Conservation (phyloP, 2,797 vertebrate species). For the Monodelphis domestica region DNA sequence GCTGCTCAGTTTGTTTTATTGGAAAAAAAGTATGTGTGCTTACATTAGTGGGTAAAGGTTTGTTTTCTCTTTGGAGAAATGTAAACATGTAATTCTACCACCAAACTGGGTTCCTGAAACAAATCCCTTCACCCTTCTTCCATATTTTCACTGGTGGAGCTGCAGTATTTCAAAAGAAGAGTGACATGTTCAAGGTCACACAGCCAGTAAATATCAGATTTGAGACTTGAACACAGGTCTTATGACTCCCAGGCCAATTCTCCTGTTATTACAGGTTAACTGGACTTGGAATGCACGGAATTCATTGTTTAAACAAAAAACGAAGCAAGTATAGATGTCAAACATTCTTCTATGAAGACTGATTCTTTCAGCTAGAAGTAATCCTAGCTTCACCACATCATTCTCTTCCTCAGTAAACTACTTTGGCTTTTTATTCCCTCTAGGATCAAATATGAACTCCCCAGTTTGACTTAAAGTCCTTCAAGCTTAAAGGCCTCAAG, state of each 20-base stretch:
- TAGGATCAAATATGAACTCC: neutral
- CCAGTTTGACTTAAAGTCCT: neutral
- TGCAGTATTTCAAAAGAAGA: neutral
- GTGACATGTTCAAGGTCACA: neutral
- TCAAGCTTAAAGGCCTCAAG: neutral
- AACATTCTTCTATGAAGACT: neutral
- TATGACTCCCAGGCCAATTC: neutral
- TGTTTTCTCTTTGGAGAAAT: slow-evolving; percentile 69
- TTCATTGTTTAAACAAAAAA: neutral
- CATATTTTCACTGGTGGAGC: neutral
- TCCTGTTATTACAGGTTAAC: neutral
- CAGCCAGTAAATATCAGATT: neutral
- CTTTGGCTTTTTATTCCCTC: neutral
- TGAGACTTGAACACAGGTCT: neutral
- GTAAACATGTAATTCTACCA: slow-evolving; percentile 59
- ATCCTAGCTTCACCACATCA: neutral
- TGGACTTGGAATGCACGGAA: neutral
- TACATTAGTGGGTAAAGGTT: slow-evolving; percentile 60
- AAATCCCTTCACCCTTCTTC: slow-evolving; percentile 4
- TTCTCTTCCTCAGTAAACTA: neutral
- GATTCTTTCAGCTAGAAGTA: neutral
- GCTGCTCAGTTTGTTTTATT: slow-evolving; percentile 45
- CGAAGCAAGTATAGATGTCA: neutral
- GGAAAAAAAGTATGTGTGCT: slow-evolving; percentile 67
- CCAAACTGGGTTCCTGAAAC: neutral